Evolutionary conservation across 2,797 vertebrate species (phyloP).

Genomic region (Coccyzus lansbergi): DNA sequence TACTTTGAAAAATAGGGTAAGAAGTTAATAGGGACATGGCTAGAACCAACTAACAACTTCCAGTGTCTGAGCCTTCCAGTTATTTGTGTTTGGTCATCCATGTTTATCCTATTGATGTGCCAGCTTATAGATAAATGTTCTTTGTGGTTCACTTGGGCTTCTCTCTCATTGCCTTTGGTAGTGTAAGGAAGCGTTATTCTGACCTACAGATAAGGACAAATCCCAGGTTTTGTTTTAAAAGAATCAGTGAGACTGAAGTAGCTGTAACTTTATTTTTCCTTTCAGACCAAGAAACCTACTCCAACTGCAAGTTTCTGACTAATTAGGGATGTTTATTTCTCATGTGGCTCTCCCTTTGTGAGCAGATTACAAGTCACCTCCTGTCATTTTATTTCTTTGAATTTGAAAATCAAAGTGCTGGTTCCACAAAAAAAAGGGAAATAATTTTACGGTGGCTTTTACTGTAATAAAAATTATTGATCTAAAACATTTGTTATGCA

Average conservation of each 20-base stretch:
- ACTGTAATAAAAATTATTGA: neutral
- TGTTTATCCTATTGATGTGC: neutral
- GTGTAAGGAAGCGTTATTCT: neutral
- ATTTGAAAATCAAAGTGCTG: neutral
- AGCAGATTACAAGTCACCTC: neutral
- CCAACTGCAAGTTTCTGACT: neutral
- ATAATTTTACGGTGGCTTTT: neutral
- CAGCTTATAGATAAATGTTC: neutral
- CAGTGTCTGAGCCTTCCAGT: neutral
- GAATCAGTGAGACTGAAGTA: neutral
- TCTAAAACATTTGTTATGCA: neutral
- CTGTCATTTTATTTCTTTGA: slow-evolving; percentile 15
- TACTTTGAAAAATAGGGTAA: neutral
- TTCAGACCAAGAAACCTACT: neutral
- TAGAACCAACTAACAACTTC: neutral
- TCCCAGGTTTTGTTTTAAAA: neutral
- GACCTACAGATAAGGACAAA: neutral
- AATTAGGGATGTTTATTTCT: neutral
- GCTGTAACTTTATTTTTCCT: neutral
- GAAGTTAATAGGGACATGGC: neutral
- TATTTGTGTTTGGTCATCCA: neutral
- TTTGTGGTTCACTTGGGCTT: neutral
- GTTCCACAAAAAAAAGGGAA: neutral
- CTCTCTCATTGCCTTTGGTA: neutral
- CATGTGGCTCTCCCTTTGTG: neutral